These are phyloP conservation scores for Megaceryle maxima DNA, from an alignment of 2,113 vertebrate genomes.

Conservation along the genomic window DNA sequence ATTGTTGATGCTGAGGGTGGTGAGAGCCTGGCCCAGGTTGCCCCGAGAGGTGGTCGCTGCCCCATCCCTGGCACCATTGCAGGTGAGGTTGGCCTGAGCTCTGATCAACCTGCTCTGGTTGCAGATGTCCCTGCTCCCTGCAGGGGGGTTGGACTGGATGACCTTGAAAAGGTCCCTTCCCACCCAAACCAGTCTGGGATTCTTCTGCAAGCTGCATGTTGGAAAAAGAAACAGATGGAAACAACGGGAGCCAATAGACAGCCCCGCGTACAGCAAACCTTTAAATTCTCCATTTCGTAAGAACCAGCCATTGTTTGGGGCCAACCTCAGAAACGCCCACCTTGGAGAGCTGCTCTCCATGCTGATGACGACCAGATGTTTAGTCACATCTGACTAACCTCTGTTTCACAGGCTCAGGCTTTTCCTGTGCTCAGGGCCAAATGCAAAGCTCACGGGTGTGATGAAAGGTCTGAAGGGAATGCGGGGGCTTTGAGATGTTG, in stretches of 20 bases:
- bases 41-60: too few relatives aligned
- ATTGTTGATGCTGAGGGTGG: too few relatives aligned
- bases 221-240: not conserved
- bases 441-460: not conserved
- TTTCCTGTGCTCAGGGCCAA: slow-evolving; percentile 25
- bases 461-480: not conserved
- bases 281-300: not conserved
- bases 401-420: not conserved
- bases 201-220: not conserved
- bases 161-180: not conserved
- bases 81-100: not conserved
- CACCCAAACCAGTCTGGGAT: not conserved
- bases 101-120: not conserved
- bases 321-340: not conserved
- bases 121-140: not conserved
- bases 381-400: slow-evolving; percentile 31
- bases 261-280: not conserved
- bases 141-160: not conserved
- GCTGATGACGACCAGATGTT: slow-evolving; percentile 55
- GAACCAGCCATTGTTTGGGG: not conserved
- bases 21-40: too few relatives aligned
- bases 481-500: not conserved
- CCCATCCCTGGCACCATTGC: too few relatives aligned
- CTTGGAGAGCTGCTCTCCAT: not conserved
- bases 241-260: not conserved